Evolutionary conservation across 2,888 invertebrate species (phyloP).

Genomic region (Idaea straminata): DNA sequence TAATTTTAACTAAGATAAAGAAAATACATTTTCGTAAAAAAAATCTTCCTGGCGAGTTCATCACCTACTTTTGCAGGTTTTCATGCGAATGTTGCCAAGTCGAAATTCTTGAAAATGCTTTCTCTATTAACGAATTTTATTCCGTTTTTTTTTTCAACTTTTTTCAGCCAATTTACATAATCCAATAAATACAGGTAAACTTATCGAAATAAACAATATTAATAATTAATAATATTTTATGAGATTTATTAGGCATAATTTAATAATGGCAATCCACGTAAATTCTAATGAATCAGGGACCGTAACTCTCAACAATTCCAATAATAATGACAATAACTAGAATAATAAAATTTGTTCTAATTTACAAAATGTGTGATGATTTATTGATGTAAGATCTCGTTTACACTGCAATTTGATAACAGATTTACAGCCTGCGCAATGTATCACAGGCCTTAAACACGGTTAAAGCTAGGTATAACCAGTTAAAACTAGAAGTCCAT

Average conservation of each 20-base stretch:
- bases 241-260: slow-evolving; percentile 32
- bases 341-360: slow-evolving; percentile 40
- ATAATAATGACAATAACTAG: slow-evolving; percentile 22
- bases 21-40: slow-evolving; percentile 1
- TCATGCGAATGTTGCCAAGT: not conserved
- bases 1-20: slow-evolving; percentile 10
- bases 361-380: slow-evolving; percentile 13
- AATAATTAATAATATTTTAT: slow-evolving; percentile 22
- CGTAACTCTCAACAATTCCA: slow-evolving; percentile 27
- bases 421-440: too few species aligned
- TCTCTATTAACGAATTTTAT: slow-evolving; percentile 3
- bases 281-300: slow-evolving; percentile 17
- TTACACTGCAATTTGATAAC: slow-evolving; percentile 9
- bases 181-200: slow-evolving; percentile 30
- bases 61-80: not conserved
- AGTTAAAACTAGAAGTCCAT: not conserved
- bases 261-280: slow-evolving; percentile 28
- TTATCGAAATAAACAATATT: slow-evolving; percentile 21
- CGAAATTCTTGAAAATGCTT: not conserved
- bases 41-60: not conserved
- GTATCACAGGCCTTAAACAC: too few species aligned
- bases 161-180: slow-evolving; percentile 9
- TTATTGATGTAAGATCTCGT: slow-evolving; percentile 18
- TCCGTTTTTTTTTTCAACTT: slow-evolving; percentile 7
- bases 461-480: too few species aligned